phyloP scores from a whole-genome alignment of 2,888 invertebrate species.

The Drosophila koepferae region DNA sequence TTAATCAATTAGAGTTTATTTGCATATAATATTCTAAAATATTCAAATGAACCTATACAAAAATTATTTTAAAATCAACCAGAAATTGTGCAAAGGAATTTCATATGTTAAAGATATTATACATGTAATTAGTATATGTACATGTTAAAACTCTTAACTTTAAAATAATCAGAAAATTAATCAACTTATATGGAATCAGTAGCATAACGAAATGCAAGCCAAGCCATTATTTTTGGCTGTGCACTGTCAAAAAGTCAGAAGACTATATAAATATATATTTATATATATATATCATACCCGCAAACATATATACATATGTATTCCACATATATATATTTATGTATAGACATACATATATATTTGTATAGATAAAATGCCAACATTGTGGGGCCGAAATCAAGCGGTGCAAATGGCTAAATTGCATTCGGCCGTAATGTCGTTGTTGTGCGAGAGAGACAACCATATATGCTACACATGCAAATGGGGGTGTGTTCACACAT shows the following conservation, averaged over 20 bases:
- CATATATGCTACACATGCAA: constrained; percentile 62
- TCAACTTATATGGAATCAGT: background rate
- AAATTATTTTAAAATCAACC: no score
- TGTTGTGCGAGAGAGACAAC: constrained; percentile 65
- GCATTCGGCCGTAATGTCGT: constrained; percentile 37
- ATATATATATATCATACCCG: background rate
- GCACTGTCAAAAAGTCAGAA: constrained; percentile 35
- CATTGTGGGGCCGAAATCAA: constrained; percentile 46
- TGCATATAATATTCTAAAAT: no score
- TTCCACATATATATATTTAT: background rate
- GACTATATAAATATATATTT: constrained; percentile 13
- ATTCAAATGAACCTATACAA: no score
- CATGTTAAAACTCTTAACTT: no score
- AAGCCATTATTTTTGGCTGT: background rate
- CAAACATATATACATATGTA: constrained; percentile 3
- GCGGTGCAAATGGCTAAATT: constrained; percentile 63
- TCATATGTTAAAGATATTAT: no score
- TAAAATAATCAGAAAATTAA: background rate
- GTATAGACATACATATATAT: background rate
- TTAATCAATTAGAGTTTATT: no score
- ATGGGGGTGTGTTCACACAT: constrained; percentile 64
- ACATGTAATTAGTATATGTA: no score
- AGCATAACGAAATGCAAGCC: background rate
- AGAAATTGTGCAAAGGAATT: no score
- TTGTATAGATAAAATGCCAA: constrained; percentile 53